These are phyloP conservation scores for Halictus quadricinctus DNA, from an alignment of 2,888 invertebrate genomes.

Conservation along the genomic window DNA sequence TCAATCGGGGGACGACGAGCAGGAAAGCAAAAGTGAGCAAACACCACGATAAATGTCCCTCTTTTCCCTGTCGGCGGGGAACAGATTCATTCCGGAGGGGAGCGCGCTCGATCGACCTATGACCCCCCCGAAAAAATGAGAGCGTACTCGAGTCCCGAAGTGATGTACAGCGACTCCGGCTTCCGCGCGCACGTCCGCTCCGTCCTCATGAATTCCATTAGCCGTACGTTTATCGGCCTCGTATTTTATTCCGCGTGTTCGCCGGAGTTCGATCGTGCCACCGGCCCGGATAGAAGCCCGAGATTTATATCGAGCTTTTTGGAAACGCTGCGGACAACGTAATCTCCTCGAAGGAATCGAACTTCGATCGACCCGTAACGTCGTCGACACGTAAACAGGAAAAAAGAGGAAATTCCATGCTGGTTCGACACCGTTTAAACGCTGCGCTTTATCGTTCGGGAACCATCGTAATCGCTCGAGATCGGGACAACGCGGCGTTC, in stretches of 20 bases:
- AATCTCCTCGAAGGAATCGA: slow-evolving; percentile 21
- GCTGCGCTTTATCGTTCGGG: slow-evolving; percentile 25
- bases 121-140: slow-evolving; percentile 59
- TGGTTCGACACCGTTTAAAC: neutral
- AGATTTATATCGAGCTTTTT: slow-evolving; percentile 29
- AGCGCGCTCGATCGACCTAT: slow-evolving; percentile 56
- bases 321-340: slow-evolving; percentile 11
- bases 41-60: slow-evolving; percentile 73
- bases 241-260: slow-evolving; percentile 38
- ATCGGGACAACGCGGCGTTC: neutral
- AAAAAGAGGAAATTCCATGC: neutral
- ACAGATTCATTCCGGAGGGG: slow-evolving; percentile 70
- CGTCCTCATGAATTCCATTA: slow-evolving; percentile 75
- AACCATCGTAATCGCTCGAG: neutral
- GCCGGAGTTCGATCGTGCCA: slow-evolving; percentile 46
- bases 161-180: slow-evolving; percentile 70
- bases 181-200: slow-evolving; percentile 59
- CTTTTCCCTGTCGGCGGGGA: slow-evolving; percentile 61
- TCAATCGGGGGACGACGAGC: neutral
- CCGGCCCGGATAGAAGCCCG: neutral
- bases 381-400: neutral
- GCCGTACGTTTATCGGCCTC: slow-evolving; percentile 52
- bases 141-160: slow-evolving; percentile 76
- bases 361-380: neutral
- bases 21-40: slow-evolving; percentile 22